Percentiles rank a stretch among this genome's conserved stretches.
These are phyloP conservation scores for Macroglossus sobrinus DNA, from an alignment of 2,113 vertebrate species.

Conservation along the genomic window DNA sequence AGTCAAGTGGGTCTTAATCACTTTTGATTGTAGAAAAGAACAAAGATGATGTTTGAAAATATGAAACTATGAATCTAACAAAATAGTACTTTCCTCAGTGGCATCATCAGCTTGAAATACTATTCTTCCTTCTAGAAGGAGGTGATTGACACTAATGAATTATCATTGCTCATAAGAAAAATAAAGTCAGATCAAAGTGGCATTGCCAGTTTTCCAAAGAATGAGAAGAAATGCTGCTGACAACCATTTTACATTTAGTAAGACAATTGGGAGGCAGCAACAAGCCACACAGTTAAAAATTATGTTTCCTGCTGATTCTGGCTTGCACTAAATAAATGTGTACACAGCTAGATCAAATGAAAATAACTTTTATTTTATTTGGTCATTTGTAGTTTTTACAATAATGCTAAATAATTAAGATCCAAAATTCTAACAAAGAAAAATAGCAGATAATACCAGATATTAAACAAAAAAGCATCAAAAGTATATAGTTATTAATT, in stretches of 20 bases:
- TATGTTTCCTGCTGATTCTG: conserved; percentile 5
- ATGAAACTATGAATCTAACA: conserved; percentile 55
- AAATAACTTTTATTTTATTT: conserved; percentile 24
- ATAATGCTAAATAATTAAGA: not conserved
- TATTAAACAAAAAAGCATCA: not conserved
- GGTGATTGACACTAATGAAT: conserved; percentile 46
- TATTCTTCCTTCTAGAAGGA: not conserved
- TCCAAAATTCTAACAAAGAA: not conserved
- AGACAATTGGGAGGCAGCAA: conserved; percentile 21
- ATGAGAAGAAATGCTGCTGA: not conserved
- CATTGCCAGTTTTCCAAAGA: conserved; percentile 44
- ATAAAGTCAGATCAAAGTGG: conserved; percentile 33
- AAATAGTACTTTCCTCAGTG: not conserved
- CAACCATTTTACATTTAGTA: conserved; percentile 30
- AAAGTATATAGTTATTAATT: not conserved
- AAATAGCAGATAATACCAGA: not conserved
- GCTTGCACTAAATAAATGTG: not conserved
- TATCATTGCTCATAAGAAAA: conserved; percentile 51
- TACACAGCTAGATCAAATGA: not conserved
- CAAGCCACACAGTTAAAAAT: not conserved
- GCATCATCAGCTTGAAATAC: not conserved
- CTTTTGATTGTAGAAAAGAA: not conserved
- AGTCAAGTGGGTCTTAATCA: not conserved
- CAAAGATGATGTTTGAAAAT: conserved; percentile 42
- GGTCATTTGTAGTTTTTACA: not conserved